phyloP scores from a whole-genome alignment of 2,797 vertebrate species.

The Ceyx erithaca region DNA sequence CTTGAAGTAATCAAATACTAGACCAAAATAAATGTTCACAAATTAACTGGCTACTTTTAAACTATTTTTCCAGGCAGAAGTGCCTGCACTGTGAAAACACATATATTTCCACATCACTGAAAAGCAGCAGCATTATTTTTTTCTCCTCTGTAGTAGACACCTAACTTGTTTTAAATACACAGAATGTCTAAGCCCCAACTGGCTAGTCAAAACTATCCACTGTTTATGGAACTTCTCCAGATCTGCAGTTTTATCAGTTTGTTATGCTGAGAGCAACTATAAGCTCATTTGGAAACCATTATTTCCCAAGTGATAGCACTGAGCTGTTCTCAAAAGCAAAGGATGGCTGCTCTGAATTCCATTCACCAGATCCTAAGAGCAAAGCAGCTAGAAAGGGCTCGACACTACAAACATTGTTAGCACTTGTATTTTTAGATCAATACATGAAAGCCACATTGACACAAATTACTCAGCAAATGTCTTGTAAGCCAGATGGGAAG shows the following conservation, averaged over 20 bases:
- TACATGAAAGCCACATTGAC: slow-evolving; percentile 63
- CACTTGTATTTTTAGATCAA: slow-evolving; percentile 63
- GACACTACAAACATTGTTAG: slow-evolving; percentile 49
- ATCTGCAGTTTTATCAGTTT: not conserved
- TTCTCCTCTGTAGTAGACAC: not conserved
- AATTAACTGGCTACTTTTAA: not conserved
- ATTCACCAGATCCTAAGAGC: not conserved
- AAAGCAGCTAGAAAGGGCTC: slow-evolving; percentile 7
- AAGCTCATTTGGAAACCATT: slow-evolving; percentile 19
- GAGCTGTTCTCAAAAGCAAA: not conserved
- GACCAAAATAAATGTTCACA: not conserved
- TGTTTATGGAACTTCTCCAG: not conserved
- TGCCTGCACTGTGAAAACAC: not conserved
- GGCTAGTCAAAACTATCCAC: not conserved
- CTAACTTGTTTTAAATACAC: not conserved
- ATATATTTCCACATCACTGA: not conserved
- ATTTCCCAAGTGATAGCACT: slow-evolving; percentile 7
- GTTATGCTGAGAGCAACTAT: not conserved
- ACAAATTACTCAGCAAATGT: slow-evolving; percentile 66
- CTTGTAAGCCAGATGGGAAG: slow-evolving; percentile 67
- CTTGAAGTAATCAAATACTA: not conserved
- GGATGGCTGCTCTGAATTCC: not conserved
- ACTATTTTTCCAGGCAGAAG: not conserved
- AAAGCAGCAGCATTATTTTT: not conserved
- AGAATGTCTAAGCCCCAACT: not conserved